Percentiles rank a stretch among this genome's conserved stretches.
Evolutionary conservation across 2,888 invertebrate species (phyloP).

Genomic region (Stictocephala bisonia): DNA sequence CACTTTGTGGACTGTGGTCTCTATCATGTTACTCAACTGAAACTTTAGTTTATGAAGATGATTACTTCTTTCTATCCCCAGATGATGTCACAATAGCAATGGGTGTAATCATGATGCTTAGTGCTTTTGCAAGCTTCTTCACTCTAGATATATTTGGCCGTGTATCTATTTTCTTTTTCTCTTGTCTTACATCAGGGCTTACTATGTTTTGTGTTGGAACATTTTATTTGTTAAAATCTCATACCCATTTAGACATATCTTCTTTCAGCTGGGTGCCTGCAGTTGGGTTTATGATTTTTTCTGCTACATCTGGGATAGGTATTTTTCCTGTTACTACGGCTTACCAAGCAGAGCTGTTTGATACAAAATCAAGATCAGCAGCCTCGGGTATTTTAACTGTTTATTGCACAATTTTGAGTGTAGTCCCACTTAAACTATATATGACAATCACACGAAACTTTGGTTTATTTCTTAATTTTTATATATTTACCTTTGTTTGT

Average conservation of each 20-base stretch:
- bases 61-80: neutral
- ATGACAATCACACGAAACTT: neutral
- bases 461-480: neutral
- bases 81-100: neutral
- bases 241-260: neutral
- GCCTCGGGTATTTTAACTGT: neutral
- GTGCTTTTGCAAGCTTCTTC: neutral
- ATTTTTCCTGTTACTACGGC: neutral
- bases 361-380: neutral
- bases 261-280: neutral
- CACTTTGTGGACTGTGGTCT: neutral
- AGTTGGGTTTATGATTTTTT: neutral
- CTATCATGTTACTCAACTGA: neutral
- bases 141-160: neutral
- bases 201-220: neutral
- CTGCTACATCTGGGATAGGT: neutral
- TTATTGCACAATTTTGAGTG: neutral
- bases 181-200: neutral
- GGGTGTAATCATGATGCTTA: neutral
- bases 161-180: neutral
- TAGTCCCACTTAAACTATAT: neutral
- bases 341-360: neutral
- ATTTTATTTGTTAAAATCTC: neutral
- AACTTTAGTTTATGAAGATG: neutral
- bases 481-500: neutral